phyloP scores from a whole-genome alignment of 2,888 invertebrate genomes.

The Hemithea aestivaria region DNA sequence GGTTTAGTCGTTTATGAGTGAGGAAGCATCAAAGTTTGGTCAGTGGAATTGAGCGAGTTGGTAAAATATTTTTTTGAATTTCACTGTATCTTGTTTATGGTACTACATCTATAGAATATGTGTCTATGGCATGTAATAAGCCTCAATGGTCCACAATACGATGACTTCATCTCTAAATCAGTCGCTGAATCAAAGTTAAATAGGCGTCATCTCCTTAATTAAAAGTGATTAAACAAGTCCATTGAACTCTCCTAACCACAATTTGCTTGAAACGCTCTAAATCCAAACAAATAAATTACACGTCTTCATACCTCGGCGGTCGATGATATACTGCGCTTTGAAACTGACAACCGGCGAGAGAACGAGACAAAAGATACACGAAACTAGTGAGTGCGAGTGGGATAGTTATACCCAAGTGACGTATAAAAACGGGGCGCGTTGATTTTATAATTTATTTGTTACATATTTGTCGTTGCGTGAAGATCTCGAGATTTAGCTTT shows the following conservation, averaged over 20 bases:
- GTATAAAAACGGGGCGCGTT: slow-evolving; percentile 72
- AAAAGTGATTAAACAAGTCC: slow-evolving; percentile 47
- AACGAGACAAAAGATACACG: slow-evolving; percentile 43
- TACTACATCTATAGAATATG: too few relatives aligned
- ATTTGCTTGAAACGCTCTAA: slow-evolving; percentile 57
- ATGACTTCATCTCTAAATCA: slow-evolving; percentile 29
- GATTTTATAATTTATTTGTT: slow-evolving; percentile 79
- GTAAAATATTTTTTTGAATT: too few relatives aligned
- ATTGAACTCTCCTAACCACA: slow-evolving; percentile 56
- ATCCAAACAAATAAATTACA: slow-evolving; percentile 62
- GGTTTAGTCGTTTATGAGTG: too few relatives aligned
- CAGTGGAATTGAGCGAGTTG: too few relatives aligned
- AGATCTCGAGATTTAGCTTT: slow-evolving; percentile 75
- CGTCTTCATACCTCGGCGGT: slow-evolving; percentile 64
- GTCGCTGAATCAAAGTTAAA: slow-evolving; percentile 29
- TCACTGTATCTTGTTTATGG: too few relatives aligned
- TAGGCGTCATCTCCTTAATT: slow-evolving; percentile 27
- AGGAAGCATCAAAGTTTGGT: too few relatives aligned
- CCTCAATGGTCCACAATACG: too few relatives aligned
- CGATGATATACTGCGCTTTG: slow-evolving; percentile 66
- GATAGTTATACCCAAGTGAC: slow-evolving; percentile 48
- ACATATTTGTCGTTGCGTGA: slow-evolving; percentile 79
- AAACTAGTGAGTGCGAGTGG: slow-evolving; percentile 35
- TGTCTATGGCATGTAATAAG: too few relatives aligned
- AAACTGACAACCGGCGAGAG: slow-evolving; percentile 52